Evolutionary conservation across 2,888 invertebrate species (phyloP), one percentile per base, ranked within the genome.

Genomic region (Dryobota labecula): DNA sequence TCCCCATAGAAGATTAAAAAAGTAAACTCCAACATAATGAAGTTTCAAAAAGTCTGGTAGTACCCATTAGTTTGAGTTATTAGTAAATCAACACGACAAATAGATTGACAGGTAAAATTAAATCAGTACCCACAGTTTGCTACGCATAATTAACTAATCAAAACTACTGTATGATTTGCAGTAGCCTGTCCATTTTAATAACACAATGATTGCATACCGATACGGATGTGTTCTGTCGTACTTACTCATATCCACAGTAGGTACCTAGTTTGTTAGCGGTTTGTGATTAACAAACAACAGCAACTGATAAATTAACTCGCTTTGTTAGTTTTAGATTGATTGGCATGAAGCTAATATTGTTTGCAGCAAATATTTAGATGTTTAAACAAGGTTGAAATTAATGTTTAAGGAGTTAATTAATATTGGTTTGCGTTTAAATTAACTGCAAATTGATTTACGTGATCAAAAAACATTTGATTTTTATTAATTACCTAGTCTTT

Each of bases 271-370:
- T 41, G 43, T 60, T 61, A 47, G 45, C 30, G 49, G 69, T 47
- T 43, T 11, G 45, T 73, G 49, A 68, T 73, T 20, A 65, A 30
- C 69, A 65, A 75, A 80, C 64, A 65, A 64, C 58, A 54, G 20
- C 1, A 36, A 65, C 45, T 66, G 61, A 63, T 61, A 63, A 76
- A 80, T 76, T 66, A 70, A 54, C 62, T 60, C 30, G 20, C 54
- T 63, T 67, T 78, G 80, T 76, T 76, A 51, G 66, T 51, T 76
- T 64, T 70, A 60, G 45, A 80, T 56, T 80, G 80, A 78, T 78
- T 78, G 76, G 70, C 62, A 30, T 15, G 27, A 58, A 53, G 56
- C 27, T 70, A 61, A 77, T 73, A 53, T 53, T 61, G 65, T 80
- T 77, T 56, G 49, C 27, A 13, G 53, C 57, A 64, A 73, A 68